Percentiles rank a stretch among this genome's conserved stretches.
These are phyloP conservation scores for Eupsilia transversa DNA, from an alignment of 2,888 invertebrate species.

Conservation along the genomic window DNA sequence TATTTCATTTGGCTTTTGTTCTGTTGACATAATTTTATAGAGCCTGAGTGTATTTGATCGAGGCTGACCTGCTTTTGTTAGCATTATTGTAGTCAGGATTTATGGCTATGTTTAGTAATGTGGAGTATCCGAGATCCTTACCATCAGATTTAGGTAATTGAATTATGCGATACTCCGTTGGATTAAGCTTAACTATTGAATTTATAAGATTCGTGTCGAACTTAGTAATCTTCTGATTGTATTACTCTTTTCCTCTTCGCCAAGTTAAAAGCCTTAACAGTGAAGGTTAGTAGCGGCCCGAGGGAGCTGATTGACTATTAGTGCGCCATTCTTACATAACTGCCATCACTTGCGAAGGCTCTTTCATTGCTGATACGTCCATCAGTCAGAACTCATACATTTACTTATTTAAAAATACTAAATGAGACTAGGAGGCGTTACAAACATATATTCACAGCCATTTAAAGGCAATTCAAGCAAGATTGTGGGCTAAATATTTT, in stretches of 20 bases:
- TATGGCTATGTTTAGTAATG: neutral
- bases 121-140: neutral
- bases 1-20: constrained; percentile 22
- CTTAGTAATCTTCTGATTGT: neutral
- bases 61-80: neutral
- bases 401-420: neutral
- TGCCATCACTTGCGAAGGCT: neutral
- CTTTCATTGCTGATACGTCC: neutral
- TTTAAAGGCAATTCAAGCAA: constrained; percentile 13
- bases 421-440: neutral
- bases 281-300: neutral
- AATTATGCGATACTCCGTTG: neutral
- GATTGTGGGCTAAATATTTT: constrained; percentile 8
- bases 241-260: neutral
- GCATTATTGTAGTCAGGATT: neutral
- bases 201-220: neutral
- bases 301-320: neutral
- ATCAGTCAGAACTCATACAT: neutral
- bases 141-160: neutral
- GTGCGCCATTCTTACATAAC: neutral
- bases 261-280: neutral
- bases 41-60: neutral
- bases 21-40: constrained; percentile 10
- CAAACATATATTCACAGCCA: neutral
- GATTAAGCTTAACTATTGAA: neutral